Evolutionary conservation across 2,797 vertebrate genomes (phyloP).

Genomic region (Cossypha heuglini): DNA sequence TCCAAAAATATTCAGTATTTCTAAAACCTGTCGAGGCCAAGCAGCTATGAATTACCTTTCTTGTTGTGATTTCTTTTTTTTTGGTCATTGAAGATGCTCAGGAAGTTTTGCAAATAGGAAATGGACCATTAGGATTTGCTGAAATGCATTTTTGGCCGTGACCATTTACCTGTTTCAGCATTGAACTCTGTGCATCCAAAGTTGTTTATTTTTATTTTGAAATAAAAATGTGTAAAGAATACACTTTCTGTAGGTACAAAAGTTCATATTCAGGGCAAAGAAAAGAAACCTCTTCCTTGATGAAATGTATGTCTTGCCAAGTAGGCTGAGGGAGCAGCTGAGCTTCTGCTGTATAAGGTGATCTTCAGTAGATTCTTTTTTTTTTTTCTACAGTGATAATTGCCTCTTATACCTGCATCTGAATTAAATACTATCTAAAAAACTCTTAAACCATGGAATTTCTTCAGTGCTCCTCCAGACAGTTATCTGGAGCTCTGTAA

Average conservation of each 20-base stretch:
- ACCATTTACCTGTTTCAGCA: constrained; percentile 22
- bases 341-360: background rate
- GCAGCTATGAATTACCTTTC: background rate
- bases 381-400: background rate
- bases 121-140: background rate
- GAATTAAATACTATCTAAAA: background rate
- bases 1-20: background rate
- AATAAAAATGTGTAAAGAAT: background rate
- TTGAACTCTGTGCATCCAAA: background rate
- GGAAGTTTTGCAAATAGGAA: background rate
- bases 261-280: background rate
- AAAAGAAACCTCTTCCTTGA: background rate
- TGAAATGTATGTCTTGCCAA: background rate
- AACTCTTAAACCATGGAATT: background rate
- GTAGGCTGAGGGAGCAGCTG: background rate
- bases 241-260: background rate
- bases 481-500: background rate
- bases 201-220: background rate
- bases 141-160: background rate
- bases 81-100: background rate
- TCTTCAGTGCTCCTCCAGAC: background rate
- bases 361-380: background rate
- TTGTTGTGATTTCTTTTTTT: background rate
- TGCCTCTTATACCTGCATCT: background rate
- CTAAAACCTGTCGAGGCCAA: background rate